Evolutionary conservation across 2,797 vertebrate genomes (phyloP).

Genomic region (Scolopax bukidnonensis): DNA sequence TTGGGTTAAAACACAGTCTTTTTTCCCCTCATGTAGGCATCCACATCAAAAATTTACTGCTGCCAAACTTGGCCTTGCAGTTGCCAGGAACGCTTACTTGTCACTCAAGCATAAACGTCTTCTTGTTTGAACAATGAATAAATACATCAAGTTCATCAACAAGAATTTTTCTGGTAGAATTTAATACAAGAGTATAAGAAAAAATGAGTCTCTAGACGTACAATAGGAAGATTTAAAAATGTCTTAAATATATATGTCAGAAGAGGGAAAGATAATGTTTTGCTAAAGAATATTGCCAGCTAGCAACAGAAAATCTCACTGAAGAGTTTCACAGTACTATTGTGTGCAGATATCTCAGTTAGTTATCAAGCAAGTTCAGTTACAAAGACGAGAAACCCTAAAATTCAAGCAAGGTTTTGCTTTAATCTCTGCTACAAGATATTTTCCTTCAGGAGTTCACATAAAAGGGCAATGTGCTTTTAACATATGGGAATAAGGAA

Average conservation of each 20-base stretch:
- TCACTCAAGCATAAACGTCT: neutral
- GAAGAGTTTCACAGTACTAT: neutral
- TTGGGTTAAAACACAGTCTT: neutral
- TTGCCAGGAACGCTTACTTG: neutral
- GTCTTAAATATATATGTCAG: neutral
- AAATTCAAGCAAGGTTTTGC: conserved; percentile 4
- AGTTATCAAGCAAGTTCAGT: neutral
- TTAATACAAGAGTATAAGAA: conserved; percentile 25
- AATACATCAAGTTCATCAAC: neutral
- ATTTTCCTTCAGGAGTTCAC: neutral
- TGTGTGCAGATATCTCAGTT: neutral
- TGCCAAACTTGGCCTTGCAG: neutral
- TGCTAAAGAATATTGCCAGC: neutral
- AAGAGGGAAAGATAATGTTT: neutral
- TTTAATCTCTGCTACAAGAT: neutral
- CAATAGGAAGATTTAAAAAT: neutral
- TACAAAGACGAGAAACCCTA: neutral
- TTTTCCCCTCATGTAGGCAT: neutral
- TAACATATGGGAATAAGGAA: neutral
- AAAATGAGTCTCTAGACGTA: neutral
- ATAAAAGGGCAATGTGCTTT: neutral
- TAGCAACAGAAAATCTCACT: neutral
- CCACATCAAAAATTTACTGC: neutral
- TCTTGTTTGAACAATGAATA: neutral
- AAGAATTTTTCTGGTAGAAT: neutral